A percentile compares a stretch with the other conserved stretches of the same genome.
Conservation (phyloP, 2,888 invertebrate genomes). For the Sturmia bella region DNA sequence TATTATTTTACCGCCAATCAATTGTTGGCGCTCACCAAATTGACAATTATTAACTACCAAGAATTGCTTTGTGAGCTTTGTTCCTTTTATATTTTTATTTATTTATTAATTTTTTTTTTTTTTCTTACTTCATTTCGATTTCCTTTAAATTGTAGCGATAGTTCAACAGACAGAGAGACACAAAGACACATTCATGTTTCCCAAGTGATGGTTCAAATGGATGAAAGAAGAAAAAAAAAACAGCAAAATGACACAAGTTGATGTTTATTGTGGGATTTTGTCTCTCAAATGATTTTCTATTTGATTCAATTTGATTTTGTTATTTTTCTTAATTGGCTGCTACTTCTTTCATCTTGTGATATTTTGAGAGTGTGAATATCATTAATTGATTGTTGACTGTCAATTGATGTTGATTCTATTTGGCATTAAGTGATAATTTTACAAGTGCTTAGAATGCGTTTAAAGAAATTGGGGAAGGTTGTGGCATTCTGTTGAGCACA, state of each 20-base stretch:
- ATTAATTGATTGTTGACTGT: slow-evolving; percentile 60
- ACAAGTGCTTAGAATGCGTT: background rate
- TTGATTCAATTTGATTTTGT: slow-evolving; percentile 41
- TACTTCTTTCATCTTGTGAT: slow-evolving; percentile 5
- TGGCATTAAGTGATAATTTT: slow-evolving; percentile 36
- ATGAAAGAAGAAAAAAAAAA: slow-evolving; percentile 33
- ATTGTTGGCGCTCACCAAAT: slow-evolving; percentile 70
- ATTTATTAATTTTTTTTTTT: slow-evolving; percentile 1
- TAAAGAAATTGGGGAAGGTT: background rate
- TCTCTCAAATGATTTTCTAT: slow-evolving; percentile 17
- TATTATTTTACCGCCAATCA: slow-evolving; percentile 70
- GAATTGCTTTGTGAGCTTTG: slow-evolving; percentile 52
- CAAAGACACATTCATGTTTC: slow-evolving; percentile 65
- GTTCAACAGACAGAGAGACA: slow-evolving; percentile 46
- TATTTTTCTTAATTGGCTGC: slow-evolving; percentile 60
- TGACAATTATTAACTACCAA: slow-evolving; percentile 69
- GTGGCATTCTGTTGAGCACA: slow-evolving; percentile 6
- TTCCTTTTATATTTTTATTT: slow-evolving; percentile 15
- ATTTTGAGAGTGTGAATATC: slow-evolving; percentile 61
- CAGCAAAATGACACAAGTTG: slow-evolving; percentile 60
- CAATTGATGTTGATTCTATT: slow-evolving; percentile 41
- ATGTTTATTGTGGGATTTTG: slow-evolving; percentile 67
- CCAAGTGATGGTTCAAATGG: slow-evolving; percentile 62
- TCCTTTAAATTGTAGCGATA: slow-evolving; percentile 43
- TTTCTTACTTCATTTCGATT: slow-evolving; percentile 20